Evolutionary conservation across 2,113 vertebrate species (phyloP).

Genomic region (Cavia porcellus): DNA sequence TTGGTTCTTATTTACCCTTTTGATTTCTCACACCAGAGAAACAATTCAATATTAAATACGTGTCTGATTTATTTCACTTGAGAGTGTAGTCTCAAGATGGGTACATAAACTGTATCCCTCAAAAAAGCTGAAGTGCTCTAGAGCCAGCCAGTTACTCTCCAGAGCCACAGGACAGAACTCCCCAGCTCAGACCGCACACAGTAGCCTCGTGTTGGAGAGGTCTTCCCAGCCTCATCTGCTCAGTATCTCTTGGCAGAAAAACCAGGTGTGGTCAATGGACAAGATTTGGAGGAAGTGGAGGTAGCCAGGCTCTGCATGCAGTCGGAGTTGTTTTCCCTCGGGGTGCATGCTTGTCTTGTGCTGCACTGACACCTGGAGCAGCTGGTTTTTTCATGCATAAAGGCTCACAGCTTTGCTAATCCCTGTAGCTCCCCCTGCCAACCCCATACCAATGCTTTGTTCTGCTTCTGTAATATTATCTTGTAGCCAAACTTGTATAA

Average conservation of each 20-base stretch:
- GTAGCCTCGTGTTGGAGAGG: too few species aligned
- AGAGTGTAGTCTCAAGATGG: not conserved
- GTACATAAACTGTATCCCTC: not conserved
- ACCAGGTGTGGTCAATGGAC: not conserved
- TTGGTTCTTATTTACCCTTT: not conserved
- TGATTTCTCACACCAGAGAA: not conserved
- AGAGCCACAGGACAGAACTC: not conserved
- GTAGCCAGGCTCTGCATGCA: not conserved
- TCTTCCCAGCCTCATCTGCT: not conserved
- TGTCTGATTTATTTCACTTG: not conserved
- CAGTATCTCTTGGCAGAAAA: not conserved
- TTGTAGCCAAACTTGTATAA: conserved; percentile 85
- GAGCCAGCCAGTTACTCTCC: not conserved
- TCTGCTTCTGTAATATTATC: conserved; percentile 80
- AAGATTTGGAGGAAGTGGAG: not conserved
- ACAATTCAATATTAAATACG: not conserved
- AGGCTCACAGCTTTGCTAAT: conserved; percentile 72
- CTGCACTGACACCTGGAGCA: conserved; percentile 82
- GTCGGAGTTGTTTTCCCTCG: conserved; percentile 79
- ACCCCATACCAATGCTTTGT: conserved; percentile 81
- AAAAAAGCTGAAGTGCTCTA: not conserved
- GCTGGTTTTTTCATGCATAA: conserved; percentile 77
- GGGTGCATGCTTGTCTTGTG: conserved; percentile 74
- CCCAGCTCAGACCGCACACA: not conserved
- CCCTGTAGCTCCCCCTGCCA: conserved; percentile 86